Percentiles rank a stretch among this genome's conserved stretches.
These are phyloP conservation scores for Apostichopus japonicus DNA, from an alignment of 35 echinoderm and acorn worm species.

Conservation along the genomic window DNA sequence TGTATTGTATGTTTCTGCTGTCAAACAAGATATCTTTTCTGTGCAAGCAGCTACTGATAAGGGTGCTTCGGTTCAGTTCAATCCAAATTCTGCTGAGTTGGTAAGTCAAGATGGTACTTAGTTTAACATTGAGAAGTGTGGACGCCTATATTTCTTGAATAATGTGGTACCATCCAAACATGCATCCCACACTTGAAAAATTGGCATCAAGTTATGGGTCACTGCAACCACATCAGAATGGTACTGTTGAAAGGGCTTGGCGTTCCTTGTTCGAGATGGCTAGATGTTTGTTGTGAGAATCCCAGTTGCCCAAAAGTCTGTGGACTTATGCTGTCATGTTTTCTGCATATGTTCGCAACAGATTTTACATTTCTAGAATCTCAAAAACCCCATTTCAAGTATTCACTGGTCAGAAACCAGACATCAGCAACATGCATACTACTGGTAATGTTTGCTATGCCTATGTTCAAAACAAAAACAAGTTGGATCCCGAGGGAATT, in stretches of 20 bases:
- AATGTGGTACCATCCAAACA: neutral
- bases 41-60: constrained; percentile 37
- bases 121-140: constrained; percentile 38
- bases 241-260: constrained; percentile 58
- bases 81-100: constrained; percentile 32
- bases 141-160: constrained; percentile 50
- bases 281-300: constrained; percentile 57
- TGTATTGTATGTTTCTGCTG: constrained; percentile 40
- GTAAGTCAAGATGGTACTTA: neutral
- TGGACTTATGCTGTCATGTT: constrained; percentile 61
- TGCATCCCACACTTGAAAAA: constrained; percentile 11
- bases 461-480: constrained; percentile 53
- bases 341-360: constrained; percentile 31
- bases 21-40: constrained; percentile 46
- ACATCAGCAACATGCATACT: constrained; percentile 34
- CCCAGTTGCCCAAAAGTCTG: constrained; percentile 50
- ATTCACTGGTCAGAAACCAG: constrained; percentile 54
- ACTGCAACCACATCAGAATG: constrained; percentile 63
- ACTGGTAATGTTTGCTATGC: constrained; percentile 58
- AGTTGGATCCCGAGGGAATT: constrained; percentile 57
- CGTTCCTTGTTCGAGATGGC: constrained; percentile 57
- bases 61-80: constrained; percentile 35
- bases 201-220: constrained; percentile 8
- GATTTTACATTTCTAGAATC: constrained; percentile 45
- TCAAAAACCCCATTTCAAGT: constrained; percentile 45